These are phyloP conservation scores for Zaprionus obscuricornis DNA, from an alignment of 2,888 invertebrate genomes.

Conservation along the genomic window DNA sequence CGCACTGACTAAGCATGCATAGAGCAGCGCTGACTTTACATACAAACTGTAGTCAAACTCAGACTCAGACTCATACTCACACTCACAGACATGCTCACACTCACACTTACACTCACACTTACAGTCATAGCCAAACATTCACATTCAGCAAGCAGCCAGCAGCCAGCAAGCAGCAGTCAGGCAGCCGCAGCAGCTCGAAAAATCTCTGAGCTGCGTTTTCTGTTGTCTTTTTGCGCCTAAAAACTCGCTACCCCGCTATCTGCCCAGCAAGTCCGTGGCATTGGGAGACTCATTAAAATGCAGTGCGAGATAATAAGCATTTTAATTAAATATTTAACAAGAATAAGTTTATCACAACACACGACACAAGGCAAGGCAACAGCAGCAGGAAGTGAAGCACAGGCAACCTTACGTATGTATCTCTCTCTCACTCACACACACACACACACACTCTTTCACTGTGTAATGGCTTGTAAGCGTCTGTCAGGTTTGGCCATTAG, in stretches of 20 bases:
- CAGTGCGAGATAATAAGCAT: constrained; percentile 78
- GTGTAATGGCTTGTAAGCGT: constrained; percentile 74
- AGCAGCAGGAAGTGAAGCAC: not conserved
- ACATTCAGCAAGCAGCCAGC: too few relatives aligned
- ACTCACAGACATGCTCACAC: too few relatives aligned
- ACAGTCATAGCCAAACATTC: constrained; percentile 60
- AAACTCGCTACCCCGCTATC: constrained; percentile 13
- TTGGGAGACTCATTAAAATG: constrained; percentile 80
- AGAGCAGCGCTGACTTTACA: too few relatives aligned
- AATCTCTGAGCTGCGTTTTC: too few relatives aligned
- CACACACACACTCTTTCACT: not conserved
- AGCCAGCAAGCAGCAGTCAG: too few relatives aligned
- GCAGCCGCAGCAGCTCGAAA: too few relatives aligned
- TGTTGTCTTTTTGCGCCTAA: too few relatives aligned
- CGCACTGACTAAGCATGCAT: too few relatives aligned
- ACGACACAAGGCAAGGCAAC: constrained; percentile 45
- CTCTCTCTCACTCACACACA: not conserved
- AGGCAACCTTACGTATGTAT: constrained; percentile 25
- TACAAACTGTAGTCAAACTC: too few relatives aligned
- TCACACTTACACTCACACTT: too few relatives aligned
- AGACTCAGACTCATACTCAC: too few relatives aligned
- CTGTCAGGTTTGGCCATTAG: constrained; percentile 69
- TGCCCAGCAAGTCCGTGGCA: constrained; percentile 37
- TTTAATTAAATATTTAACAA: constrained; percentile 82
- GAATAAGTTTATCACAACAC: constrained; percentile 82